These are phyloP conservation scores for Argynnis bischoffii DNA, from an alignment of 2,888 invertebrate genomes.

Conservation along the genomic window DNA sequence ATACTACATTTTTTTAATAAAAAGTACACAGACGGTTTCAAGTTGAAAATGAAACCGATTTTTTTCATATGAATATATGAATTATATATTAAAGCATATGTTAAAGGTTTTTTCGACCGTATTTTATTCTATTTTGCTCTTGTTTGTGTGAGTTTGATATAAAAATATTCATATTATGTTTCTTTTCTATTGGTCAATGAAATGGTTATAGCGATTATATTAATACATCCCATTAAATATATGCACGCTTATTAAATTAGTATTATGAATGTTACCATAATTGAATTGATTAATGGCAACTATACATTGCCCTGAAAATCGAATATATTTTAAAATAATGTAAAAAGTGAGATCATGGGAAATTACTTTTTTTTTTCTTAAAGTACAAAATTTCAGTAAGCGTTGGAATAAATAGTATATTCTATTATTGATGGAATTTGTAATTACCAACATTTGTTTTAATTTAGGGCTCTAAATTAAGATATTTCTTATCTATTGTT, in stretches of 20 bases:
- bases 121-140: background rate
- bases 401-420: background rate
- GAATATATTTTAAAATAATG: slow-evolving; percentile 41
- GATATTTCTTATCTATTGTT: background rate
- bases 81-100: no score
- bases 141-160: background rate
- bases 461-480: background rate
- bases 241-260: slow-evolving; percentile 46
- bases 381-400: no score
- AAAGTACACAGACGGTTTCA: background rate
- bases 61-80: no score
- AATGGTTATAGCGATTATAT: slow-evolving; percentile 34
- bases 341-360: slow-evolving; percentile 4
- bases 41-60: no score
- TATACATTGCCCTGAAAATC: slow-evolving; percentile 49
- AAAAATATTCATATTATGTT: background rate
- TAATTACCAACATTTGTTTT: background rate
- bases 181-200: slow-evolving; percentile 12
- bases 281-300: slow-evolving; percentile 43
- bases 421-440: no score
- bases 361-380: background rate
- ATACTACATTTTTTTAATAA: background rate
- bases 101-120: background rate
- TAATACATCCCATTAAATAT: slow-evolving; percentile 35
- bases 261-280: slow-evolving; percentile 50